Conservation (phyloP, 92 coral and sea anemone genomes). For the Bergia puertoricense region DNA sequence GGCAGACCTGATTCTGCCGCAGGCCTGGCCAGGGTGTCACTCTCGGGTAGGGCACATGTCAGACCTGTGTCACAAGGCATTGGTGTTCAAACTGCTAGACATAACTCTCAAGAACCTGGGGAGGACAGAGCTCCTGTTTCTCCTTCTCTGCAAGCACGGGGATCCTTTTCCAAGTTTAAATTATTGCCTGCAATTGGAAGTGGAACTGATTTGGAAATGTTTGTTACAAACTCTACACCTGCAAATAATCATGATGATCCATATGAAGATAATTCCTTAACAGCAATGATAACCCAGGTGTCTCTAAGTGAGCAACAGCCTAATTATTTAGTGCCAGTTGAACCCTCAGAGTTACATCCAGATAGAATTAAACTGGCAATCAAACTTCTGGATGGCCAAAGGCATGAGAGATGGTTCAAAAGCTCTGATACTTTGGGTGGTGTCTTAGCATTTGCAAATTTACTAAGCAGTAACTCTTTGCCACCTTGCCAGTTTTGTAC, state of each 20-base stretch:
- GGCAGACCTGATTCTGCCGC: background rate
- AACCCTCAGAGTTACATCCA: slow-evolving; percentile 68
- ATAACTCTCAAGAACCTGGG: background rate
- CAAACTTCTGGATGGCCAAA: slow-evolving; percentile 81
- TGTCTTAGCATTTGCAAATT: slow-evolving; percentile 72
- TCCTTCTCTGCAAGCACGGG: slow-evolving; percentile 49
- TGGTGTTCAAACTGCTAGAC: background rate
- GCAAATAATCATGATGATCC: background rate
- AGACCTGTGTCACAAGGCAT: slow-evolving; percentile 22
- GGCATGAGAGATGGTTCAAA: slow-evolving; percentile 85
- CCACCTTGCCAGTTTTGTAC: slow-evolving; percentile 79
- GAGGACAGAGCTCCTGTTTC: slow-evolving; percentile 46
- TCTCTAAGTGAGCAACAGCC: background rate
- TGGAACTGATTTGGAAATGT: background rate
- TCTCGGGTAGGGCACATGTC: background rate
- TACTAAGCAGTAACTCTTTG: slow-evolving; percentile 39
- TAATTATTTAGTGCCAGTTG: slow-evolving; percentile 50
- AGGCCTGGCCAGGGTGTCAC: background rate
- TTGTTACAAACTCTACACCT: background rate
- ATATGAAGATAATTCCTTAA: background rate
- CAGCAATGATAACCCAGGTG: slow-evolving; percentile 33
- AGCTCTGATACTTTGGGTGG: slow-evolving; percentile 65
- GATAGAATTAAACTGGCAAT: slow-evolving; percentile 81
- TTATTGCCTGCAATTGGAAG: slow-evolving; percentile 79
- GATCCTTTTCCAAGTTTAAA: slow-evolving; percentile 79